Conservation (phyloP, 1,140 invertebrate species). For the Frieseomelitta varia region DNA sequence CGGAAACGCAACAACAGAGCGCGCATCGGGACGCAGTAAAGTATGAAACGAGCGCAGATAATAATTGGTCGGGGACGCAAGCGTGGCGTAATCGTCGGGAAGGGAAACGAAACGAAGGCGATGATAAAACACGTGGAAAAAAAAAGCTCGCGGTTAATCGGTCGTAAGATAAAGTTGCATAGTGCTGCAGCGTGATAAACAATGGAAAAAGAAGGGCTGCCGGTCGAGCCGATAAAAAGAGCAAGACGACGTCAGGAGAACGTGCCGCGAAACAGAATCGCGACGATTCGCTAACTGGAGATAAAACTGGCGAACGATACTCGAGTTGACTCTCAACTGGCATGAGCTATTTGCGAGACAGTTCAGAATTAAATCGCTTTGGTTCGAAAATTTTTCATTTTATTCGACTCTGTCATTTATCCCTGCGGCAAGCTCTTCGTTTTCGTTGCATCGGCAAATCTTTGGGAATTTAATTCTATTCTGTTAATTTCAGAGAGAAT, state of each 20-base stretch:
- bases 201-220: conserved; percentile 26
- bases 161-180: conserved; percentile 51
- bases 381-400: no score
- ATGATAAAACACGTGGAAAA: conserved; percentile 47
- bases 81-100: conserved; percentile 27
- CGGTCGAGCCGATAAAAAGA: conserved; percentile 29
- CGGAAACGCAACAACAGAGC: background rate
- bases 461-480: no score
- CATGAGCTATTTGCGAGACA: no score
- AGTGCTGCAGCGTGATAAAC: conserved; percentile 50
- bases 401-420: no score
- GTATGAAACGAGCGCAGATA: conserved; percentile 17
- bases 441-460: no score
- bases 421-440: no score
- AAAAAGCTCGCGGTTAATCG: conserved; percentile 40
- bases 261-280: background rate
- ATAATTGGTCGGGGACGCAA: conserved; percentile 28
- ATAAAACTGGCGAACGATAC: conserved; percentile 30
- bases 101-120: conserved; percentile 55
- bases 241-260: conserved; percentile 30
- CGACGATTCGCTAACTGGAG: background rate
- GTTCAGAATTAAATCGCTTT: no score
- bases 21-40: conserved; percentile 15
- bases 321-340: no score
- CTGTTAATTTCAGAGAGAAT: no score